phyloP scores from a whole-genome alignment of 2,113 vertebrate genomes.

The Ia io region DNA sequence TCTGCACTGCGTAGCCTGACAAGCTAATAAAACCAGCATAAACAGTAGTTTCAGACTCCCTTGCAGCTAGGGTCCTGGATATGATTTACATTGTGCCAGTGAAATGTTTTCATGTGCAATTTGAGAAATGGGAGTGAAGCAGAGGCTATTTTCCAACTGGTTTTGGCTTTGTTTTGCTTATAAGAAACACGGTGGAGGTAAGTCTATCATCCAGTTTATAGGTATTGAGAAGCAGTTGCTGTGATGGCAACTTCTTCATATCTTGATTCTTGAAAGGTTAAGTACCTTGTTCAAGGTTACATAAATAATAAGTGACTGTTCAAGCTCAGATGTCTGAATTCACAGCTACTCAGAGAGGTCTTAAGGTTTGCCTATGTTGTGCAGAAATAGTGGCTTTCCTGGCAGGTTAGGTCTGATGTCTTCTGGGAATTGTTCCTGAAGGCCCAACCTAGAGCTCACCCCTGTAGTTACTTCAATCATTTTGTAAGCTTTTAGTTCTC shows the following conservation, averaged over 20 bases:
- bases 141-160: not conserved
- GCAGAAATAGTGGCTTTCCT: not conserved
- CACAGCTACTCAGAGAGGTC: not conserved
- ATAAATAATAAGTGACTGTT: not conserved
- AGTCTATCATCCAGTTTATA: not conserved
- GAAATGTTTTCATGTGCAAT: not conserved
- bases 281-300: too few species aligned
- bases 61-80: not conserved
- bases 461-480: not conserved
- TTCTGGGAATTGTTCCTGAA: not conserved
- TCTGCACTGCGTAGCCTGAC: not conserved
- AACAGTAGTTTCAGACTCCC: not conserved
- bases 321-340: not conserved
- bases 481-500: not conserved
- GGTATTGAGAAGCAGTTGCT: not conserved
- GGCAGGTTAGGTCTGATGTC: not conserved
- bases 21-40: not conserved
- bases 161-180: not conserved
- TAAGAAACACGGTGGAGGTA: not conserved
- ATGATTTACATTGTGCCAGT: not conserved
- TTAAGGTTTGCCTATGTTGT: not conserved
- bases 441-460: not conserved
- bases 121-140: not conserved
- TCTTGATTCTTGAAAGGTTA: not conserved
- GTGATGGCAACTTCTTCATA: not conserved